Evolutionary conservation across 2,888 invertebrate genomes (phyloP).

Genomic region (Nomada lathburiana): DNA sequence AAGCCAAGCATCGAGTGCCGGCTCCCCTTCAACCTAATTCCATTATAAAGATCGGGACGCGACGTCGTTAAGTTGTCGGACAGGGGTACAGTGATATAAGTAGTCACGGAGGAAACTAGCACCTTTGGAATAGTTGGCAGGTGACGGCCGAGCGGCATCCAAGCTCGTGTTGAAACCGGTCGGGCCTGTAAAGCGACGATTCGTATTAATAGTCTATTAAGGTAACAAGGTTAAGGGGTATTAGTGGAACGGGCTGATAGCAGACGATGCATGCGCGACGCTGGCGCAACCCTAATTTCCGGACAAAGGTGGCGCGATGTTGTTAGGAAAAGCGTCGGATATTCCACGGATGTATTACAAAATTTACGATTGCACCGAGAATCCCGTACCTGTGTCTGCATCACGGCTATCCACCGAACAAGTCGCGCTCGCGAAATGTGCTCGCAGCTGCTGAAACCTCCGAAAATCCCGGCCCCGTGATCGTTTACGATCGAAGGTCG

Average conservation of each 20-base stretch:
- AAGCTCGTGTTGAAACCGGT: slow-evolving; percentile 63
- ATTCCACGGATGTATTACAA: background rate
- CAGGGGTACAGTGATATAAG: slow-evolving; percentile 34
- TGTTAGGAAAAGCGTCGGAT: background rate
- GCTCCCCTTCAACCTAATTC: slow-evolving; percentile 16
- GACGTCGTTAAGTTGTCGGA: slow-evolving; percentile 23
- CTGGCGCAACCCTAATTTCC: slow-evolving; percentile 18
- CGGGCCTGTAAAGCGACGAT: slow-evolving; percentile 42
- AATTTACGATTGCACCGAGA: no score
- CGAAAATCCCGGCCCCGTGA: background rate
- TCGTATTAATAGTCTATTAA: slow-evolving; percentile 66
- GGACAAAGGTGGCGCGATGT: background rate
- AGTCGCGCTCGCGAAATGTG: no score
- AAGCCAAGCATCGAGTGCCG: background rate
- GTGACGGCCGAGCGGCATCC: slow-evolving; percentile 55
- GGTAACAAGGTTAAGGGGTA: slow-evolving; percentile 56
- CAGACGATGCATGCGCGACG: background rate
- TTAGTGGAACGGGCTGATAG: slow-evolving; percentile 39
- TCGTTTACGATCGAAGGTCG: background rate
- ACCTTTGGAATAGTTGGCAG: slow-evolving; percentile 62
- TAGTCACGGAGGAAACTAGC: slow-evolving; percentile 27
- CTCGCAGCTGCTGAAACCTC: no score
- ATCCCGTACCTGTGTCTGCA: no score
- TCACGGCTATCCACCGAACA: no score
- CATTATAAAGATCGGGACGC: slow-evolving; percentile 7